phyloP scores from a whole-genome alignment of 2,113 vertebrate species.

The Sturnira hondurensis region DNA sequence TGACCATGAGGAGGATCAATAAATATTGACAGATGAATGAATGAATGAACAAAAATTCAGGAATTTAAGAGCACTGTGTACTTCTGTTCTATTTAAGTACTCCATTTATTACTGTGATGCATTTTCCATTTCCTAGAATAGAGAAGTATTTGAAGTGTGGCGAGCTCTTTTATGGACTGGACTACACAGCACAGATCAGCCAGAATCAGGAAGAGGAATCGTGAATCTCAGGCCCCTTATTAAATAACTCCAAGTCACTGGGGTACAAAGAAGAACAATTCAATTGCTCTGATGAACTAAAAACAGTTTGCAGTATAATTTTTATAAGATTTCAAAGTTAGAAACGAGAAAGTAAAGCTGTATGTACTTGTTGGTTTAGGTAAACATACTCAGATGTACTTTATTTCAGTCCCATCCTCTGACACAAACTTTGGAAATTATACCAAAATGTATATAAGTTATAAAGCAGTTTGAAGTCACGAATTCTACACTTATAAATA shows the following conservation, averaged over 20 bases:
- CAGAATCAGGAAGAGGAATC: conserved; percentile 2
- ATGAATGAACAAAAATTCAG: neutral
- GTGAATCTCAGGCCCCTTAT: neutral
- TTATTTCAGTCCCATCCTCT: neutral
- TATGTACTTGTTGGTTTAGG: neutral
- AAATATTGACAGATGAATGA: neutral
- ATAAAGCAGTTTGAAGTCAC: neutral
- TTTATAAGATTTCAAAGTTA: neutral
- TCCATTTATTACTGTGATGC: neutral
- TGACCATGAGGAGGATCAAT: neutral
- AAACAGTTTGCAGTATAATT: neutral
- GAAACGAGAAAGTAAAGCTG: neutral
- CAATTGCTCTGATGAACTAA: conserved; percentile 21
- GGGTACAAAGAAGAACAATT: neutral
- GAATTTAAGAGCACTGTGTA: neutral
- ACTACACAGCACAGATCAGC: neutral
- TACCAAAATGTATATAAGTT: neutral
- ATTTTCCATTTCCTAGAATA: neutral
- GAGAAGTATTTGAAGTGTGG: neutral
- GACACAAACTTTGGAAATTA: neutral
- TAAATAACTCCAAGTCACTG: neutral
- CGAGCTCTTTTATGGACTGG: neutral
- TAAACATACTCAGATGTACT: neutral
- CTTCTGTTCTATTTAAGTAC: neutral
- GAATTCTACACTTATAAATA: neutral